Conservation (phyloP, 2,797 vertebrate species). For the Poeciliopsis presidionis region DNA sequence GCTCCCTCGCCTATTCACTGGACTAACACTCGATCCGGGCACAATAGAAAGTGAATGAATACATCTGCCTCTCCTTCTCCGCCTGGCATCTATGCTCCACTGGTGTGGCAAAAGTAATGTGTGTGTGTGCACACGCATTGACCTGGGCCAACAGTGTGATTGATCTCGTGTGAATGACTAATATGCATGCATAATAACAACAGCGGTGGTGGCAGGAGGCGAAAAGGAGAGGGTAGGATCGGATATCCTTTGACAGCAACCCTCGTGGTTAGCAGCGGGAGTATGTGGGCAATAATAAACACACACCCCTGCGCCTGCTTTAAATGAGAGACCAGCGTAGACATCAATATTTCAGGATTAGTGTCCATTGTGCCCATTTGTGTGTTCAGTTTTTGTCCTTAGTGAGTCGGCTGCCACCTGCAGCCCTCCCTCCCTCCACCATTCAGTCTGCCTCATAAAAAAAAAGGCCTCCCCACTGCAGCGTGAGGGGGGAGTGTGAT, state of each 20-base stretch:
- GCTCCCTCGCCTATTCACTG: conserved; percentile 73
- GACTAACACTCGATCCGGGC: conserved; percentile 76
- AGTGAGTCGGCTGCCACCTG: conserved; percentile 76
- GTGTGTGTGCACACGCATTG: conserved; percentile 45
- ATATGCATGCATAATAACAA: conserved; percentile 75
- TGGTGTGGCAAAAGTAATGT: conserved; percentile 67
- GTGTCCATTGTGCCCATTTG: conserved; percentile 62
- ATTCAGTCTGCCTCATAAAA: conserved; percentile 67
- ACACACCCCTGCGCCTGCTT: conserved; percentile 40
- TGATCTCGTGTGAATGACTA: conserved; percentile 75
- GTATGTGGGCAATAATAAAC: conserved; percentile 66
- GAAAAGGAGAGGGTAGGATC: conserved; percentile 62
- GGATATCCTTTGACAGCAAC: conserved; percentile 72
- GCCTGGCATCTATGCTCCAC: conserved; percentile 68
- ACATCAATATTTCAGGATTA: conserved; percentile 86
- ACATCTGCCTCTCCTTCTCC: conserved; percentile 69
- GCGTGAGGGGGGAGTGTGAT: conserved; percentile 31
- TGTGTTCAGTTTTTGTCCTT: conserved; percentile 54
- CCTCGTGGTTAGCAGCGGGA: conserved; percentile 67
- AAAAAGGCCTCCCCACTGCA: conserved; percentile 60
- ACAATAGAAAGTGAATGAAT: conserved; percentile 81
- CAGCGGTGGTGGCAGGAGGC: conserved; percentile 54
- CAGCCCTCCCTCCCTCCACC: conserved; percentile 64
- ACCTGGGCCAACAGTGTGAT: conserved; percentile 63
- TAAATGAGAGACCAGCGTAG: conserved; percentile 68